Evolutionary conservation across 2,113 vertebrate genomes (phyloP), one percentile per base, ranked within the genome.

Genomic region (Cololabis saira): DNA sequence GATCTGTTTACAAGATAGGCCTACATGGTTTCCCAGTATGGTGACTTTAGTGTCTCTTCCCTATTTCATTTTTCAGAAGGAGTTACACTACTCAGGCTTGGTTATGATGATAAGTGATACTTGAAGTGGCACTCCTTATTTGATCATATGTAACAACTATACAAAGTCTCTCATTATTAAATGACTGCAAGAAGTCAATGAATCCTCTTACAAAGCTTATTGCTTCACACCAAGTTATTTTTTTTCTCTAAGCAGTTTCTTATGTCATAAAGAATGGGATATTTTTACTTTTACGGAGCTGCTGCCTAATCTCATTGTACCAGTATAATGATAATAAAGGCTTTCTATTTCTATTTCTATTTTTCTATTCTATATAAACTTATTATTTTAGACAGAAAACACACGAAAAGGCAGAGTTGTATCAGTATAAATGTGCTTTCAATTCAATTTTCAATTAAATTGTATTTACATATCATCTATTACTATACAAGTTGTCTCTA

Each of bases 71-170:
- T 22, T 27, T n/a, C 2, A 7, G 57, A 10, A 14, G 21, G 2
- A 47, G 48, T 43, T 70, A 65, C 49, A 27, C 14, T 19, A 14
- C 17, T 21, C 1, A 0, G 21, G 27, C 14, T 19, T 48, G 19
- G 56, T 71, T 73, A 81, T 65, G 37, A 81, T 64, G 27, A 77
- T 59, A 65, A 71, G 37, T 30, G 71, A 74, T 4, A 22, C 56
- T 43, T 12, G 1, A 54, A 68, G 19, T 44, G 40, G 51, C 24
- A 40, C 58, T 56, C 47, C 68, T 44, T 66, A 77, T 57, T 44
- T 66, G 65, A 17, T 76, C 51, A 43, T 24, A n/a, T 52, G 27
- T 55, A 67, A 49, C 43, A 27, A 50, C 16, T 48, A 48, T 5
- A 41, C 19, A 0, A 55, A 62, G 37, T 58, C 41, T 62, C 12